These are phyloP conservation scores for Bombus superbus DNA, from an alignment of 1,140 invertebrate species.

Conservation along the genomic window DNA sequence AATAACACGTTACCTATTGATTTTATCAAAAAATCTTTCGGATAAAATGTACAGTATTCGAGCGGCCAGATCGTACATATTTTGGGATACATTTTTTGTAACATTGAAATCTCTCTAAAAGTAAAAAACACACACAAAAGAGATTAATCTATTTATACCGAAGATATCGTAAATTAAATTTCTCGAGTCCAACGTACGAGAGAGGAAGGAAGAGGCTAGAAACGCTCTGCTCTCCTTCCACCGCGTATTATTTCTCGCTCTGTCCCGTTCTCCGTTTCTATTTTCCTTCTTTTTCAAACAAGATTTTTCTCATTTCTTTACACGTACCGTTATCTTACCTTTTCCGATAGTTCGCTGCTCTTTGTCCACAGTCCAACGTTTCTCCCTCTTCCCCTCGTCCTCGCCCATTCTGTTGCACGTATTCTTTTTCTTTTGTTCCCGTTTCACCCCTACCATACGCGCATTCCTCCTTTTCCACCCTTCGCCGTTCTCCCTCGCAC, in stretches of 20 bases:
- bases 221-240: neutral
- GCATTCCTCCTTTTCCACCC: neutral
- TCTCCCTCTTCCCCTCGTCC: neutral
- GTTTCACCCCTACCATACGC: neutral
- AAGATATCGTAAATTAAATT: no score
- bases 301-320: neutral
- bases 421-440: neutral
- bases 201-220: no score
- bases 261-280: slow-evolving; percentile 10
- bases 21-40: no score
- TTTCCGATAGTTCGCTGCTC: neutral
- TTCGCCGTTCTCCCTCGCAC: neutral
- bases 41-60: no score
- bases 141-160: no score
- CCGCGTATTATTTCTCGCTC: neutral
- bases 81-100: no score
- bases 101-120: no score
- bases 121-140: no score
- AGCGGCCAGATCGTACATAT: no score
- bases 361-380: neutral
- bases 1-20: no score
- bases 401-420: neutral
- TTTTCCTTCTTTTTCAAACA: neutral
- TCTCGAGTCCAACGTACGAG: no score
- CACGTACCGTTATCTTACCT: neutral